phyloP scores from a whole-genome alignment of 2,888 invertebrate species.

The Clanis bilineata region DNA sequence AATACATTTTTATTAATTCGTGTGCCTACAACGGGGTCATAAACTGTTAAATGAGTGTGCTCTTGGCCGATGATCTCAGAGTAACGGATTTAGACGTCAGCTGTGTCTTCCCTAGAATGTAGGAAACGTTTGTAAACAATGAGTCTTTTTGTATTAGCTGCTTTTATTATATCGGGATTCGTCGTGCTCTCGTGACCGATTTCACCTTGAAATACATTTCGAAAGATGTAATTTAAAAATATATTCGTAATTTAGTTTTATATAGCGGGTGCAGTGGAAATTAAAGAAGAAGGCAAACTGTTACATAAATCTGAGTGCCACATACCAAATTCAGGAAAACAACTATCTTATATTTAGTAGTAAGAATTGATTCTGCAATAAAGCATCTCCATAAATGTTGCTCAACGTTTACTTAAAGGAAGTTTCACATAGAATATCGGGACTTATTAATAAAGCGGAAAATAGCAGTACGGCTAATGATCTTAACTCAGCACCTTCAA shows the following conservation, averaged over 20 bases:
- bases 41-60: background rate
- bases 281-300: too few species aligned
- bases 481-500: too few species aligned
- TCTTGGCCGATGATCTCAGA: conserved; percentile 13
- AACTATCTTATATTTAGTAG: too few species aligned
- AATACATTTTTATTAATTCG: background rate
- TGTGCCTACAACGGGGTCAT: background rate
- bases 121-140: conserved; percentile 9
- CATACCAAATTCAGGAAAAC: too few species aligned
- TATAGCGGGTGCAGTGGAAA: background rate
- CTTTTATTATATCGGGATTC: background rate
- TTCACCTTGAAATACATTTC: background rate
- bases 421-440: too few species aligned
- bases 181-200: background rate
- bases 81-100: conserved; percentile 9
- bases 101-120: background rate
- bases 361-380: too few species aligned
- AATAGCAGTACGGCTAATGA: too few species aligned
- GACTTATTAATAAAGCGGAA: too few species aligned
- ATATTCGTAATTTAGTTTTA: background rate
- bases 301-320: too few species aligned
- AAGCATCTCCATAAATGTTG: too few species aligned
- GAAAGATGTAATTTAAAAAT: background rate
- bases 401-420: too few species aligned
- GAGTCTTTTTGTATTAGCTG: background rate